Evolutionary conservation across 2,888 invertebrate genomes (phyloP).

Genomic region (Pterostichus madidus): DNA sequence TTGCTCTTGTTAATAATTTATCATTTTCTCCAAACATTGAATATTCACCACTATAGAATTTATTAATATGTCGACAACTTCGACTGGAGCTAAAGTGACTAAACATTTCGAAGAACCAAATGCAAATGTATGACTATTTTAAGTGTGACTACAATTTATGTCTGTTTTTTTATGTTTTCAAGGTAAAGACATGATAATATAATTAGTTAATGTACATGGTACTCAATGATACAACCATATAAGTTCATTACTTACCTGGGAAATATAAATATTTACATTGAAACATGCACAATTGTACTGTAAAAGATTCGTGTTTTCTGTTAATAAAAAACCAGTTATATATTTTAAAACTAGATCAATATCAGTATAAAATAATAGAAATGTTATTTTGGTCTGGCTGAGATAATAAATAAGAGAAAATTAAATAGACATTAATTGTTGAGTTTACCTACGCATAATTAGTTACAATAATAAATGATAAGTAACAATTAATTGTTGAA

Average conservation of each 20-base stretch:
- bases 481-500: not conserved
- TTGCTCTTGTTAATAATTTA: slow-evolving; percentile 55
- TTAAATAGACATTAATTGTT: not conserved
- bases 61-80: slow-evolving; percentile 48
- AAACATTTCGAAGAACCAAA: slow-evolving; percentile 47
- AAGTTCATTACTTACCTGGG: slow-evolving; percentile 59
- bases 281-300: not conserved
- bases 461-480: not conserved
- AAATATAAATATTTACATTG: slow-evolving; percentile 55
- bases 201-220: slow-evolving; percentile 55
- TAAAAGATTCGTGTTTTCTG: slow-evolving; percentile 29
- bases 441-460: no score
- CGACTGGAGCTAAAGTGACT: slow-evolving; percentile 41
- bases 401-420: not conserved
- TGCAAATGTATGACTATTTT: not conserved
- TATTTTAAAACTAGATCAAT: slow-evolving; percentile 29
- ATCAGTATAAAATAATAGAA: not conserved
- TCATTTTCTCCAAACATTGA: slow-evolving; percentile 47
- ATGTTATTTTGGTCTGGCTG: not conserved
- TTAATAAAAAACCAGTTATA: slow-evolving; percentile 32
- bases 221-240: slow-evolving; percentile 58
- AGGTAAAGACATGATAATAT: slow-evolving; percentile 65
- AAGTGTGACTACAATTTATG: slow-evolving; percentile 46
- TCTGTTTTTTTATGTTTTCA: slow-evolving; percentile 56
- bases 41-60: slow-evolving; percentile 23